Base-by-base conservation (phyloP, 2,797 vertebrate genomes). In the Pipistrellus nathusii region DNA sequence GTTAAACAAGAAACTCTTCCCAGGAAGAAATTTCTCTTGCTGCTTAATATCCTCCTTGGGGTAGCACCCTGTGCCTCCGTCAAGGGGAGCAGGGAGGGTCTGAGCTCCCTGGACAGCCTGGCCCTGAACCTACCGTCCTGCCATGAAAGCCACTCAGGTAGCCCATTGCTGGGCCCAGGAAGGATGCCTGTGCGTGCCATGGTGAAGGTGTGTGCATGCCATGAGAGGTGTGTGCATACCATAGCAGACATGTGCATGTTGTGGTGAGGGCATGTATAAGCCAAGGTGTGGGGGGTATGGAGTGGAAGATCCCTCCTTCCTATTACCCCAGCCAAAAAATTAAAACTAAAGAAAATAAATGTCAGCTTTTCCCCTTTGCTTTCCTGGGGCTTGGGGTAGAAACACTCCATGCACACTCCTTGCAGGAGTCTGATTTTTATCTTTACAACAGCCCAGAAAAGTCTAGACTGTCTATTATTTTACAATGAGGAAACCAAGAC, bases 191-290 rank as follows among this genome's bases (percentile, higher is more conserved):
- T 41, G 55, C 15, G 5, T 0, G 7, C 53, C 25, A 21, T 27
- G 53, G 53, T 53, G 32, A 35, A 57, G 51, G 35, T 32, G 21
- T 55, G 8, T 57, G 27, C 14, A 17, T 46, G 69, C 35, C 21
- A 12, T 71, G 8, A 9, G 4, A 57, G 8, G 0, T 11, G 2
- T 32, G 73, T 21, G 5, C 1, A n/a, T 13, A 30, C 17, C 30
- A 1, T 51, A 9, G 46, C 13, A n/a, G n/a, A n/a, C n/a, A n/a
- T 21, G 30, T 32, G 72, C 27, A n/a, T 48, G 41, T 23, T 7
- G 13, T 72, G 71, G 71, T 25, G 68, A 41, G 7, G 71, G 14
- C 41, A 13, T 75, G 44, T 23, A n/a, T 15, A 14, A 13, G 76
- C 32, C 17, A 9, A 17, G 83, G 5, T 35, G 41, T 30, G 57